Evolutionary conservation across 1,140 invertebrate genomes (phyloP).

Genomic region (Drosophila jambulina): DNA sequence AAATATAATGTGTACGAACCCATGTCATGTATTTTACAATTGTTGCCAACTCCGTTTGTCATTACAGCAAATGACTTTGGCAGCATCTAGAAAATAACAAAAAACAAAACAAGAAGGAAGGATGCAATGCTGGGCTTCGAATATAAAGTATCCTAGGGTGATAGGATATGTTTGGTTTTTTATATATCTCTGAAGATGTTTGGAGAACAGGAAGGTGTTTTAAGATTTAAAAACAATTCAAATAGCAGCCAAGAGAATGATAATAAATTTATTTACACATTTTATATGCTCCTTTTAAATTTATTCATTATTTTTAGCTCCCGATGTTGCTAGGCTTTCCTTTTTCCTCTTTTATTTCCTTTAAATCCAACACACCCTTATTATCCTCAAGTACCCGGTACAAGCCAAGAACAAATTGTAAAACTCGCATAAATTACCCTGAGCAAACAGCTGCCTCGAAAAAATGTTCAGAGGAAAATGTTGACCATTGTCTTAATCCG

Average conservation of each 20-base stretch:
- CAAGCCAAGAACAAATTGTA: neutral
- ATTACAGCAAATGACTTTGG: slow-evolving; percentile 67
- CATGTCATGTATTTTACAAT: slow-evolving; percentile 76
- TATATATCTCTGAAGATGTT: neutral
- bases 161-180: neutral
- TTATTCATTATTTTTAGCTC: neutral
- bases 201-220: neutral
- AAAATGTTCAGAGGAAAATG: slow-evolving; percentile 11
- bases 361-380: neutral
- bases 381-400: neutral
- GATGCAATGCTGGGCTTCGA: neutral
- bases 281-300: neutral
- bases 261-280: too few relatives aligned
- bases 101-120: slow-evolving; percentile 3
- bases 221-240: neutral
- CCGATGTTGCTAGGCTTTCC: neutral
- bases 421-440: slow-evolving; percentile 44
- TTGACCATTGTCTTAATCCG: slow-evolving; percentile 68
- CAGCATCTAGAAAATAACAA: slow-evolving; percentile 27
- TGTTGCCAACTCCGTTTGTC: slow-evolving; percentile 72
- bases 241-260: neutral
- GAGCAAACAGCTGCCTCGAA: slow-evolving; percentile 27
- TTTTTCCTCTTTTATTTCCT: neutral
- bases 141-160: neutral
- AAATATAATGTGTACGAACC: slow-evolving; percentile 70